Conservation (phyloP, 2,888 invertebrate genomes). For the Pharmacophagus antenor region DNA sequence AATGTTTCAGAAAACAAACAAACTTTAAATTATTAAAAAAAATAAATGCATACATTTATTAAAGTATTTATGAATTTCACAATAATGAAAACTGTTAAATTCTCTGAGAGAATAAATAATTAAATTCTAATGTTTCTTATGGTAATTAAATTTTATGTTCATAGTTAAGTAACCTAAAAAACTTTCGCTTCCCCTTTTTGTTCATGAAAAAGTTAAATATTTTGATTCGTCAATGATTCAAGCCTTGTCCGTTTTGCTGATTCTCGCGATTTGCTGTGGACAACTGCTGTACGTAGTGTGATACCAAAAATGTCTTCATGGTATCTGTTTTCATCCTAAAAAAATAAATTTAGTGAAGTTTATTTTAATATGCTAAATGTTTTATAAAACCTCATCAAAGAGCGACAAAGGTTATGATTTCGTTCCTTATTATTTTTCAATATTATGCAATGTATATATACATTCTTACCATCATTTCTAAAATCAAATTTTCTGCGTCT, state of each 20-base stretch:
- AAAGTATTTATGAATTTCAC: neutral
- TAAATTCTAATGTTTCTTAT: neutral
- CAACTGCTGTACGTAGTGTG: constrained; percentile 92
- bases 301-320: constrained; percentile 98
- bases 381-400: no score
- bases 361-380: no score
- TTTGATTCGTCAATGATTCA: constrained; percentile 43
- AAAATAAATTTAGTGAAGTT: neutral
- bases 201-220: neutral
- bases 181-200: neutral
- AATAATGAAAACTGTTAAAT: neutral
- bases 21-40: neutral
- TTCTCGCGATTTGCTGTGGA: constrained; percentile 91
- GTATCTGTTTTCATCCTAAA: constrained; percentile 94
- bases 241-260: constrained; percentile 82
- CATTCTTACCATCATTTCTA: constrained; percentile 88
- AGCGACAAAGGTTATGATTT: no score
- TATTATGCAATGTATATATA: no score
- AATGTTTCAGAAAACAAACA: neutral
- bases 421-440: no score
- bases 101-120: neutral
- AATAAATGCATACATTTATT: constrained; percentile 1
- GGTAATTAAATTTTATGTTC: no score
- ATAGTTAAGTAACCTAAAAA: no score
- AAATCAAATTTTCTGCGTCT: constrained; percentile 90